Evolutionary conservation across 2,113 vertebrate species (phyloP).

Genomic region (Pomatorhinus ruficollis): DNA sequence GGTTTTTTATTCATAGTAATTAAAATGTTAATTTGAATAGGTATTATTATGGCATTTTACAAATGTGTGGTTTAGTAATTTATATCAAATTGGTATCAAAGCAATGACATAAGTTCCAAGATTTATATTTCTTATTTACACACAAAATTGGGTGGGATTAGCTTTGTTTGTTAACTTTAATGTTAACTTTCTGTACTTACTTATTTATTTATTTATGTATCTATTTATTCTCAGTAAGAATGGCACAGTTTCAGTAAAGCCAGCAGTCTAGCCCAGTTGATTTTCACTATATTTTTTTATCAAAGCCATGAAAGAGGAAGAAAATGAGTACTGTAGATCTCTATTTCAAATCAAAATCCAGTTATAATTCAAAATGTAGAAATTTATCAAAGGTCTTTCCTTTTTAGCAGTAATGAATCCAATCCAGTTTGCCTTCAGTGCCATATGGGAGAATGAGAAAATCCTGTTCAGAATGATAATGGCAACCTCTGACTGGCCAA

Average conservation of each 20-base stretch:
- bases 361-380: background rate
- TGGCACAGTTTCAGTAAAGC: background rate
- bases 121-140: background rate
- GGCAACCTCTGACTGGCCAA: background rate
- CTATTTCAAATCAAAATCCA: background rate
- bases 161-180: background rate
- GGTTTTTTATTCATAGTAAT: background rate
- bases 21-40: background rate
- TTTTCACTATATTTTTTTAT: background rate
- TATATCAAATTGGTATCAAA: background rate
- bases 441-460: background rate
- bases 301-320: background rate
- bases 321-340: background rate
- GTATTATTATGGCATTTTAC: background rate
- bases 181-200: background rate
- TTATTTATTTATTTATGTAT: background rate
- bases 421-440: background rate
- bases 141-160: background rate
- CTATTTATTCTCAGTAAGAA: background rate
- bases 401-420: background rate
- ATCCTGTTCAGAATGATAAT: background rate
- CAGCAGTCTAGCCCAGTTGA: background rate
- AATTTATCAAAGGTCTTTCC: background rate
- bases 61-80: background rate
- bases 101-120: background rate